A percentile compares a stretch with the other conserved stretches of the same genome.
Evolutionary conservation across 2,888 invertebrate genomes (phyloP).

Genomic region (Tridacna crocea): DNA sequence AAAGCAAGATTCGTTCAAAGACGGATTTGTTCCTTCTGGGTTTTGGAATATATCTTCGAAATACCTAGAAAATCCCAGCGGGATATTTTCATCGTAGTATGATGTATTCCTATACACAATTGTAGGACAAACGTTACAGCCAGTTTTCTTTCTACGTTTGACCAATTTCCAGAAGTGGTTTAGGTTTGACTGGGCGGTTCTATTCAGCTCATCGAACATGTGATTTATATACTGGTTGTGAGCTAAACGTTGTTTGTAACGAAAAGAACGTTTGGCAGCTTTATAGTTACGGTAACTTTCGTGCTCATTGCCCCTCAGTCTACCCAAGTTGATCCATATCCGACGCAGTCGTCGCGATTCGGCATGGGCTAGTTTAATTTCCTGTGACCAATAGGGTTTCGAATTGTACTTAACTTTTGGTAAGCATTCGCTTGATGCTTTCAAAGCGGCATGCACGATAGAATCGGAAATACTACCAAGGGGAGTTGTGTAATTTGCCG

Average conservation of each 20-base stretch:
- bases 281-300: slow-evolving; percentile 1
- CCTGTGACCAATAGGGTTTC: slow-evolving; percentile 18
- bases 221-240: too few relatives aligned
- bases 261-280: slow-evolving; percentile 2
- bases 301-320: too few relatives aligned
- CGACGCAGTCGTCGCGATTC: not conserved
- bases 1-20: too few relatives aligned
- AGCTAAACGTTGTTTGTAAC: not conserved
- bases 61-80: not conserved
- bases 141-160: not conserved
- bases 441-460: too few relatives aligned
- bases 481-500: too few relatives aligned
- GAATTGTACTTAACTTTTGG: not conserved
- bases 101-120: not conserved
- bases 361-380: slow-evolving; percentile 1
- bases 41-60: not conserved
- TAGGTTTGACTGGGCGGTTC: too few relatives aligned
- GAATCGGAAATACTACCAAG: too few relatives aligned
- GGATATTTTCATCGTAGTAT: too few relatives aligned
- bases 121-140: not conserved
- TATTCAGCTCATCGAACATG: too few relatives aligned
- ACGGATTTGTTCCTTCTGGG: not conserved
- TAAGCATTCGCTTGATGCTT: too few relatives aligned
- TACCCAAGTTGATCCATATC: too few relatives aligned
- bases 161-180: too few relatives aligned